Conservation (phyloP, 2,888 invertebrate genomes). For the Chrysomela aeneicollis region DNA sequence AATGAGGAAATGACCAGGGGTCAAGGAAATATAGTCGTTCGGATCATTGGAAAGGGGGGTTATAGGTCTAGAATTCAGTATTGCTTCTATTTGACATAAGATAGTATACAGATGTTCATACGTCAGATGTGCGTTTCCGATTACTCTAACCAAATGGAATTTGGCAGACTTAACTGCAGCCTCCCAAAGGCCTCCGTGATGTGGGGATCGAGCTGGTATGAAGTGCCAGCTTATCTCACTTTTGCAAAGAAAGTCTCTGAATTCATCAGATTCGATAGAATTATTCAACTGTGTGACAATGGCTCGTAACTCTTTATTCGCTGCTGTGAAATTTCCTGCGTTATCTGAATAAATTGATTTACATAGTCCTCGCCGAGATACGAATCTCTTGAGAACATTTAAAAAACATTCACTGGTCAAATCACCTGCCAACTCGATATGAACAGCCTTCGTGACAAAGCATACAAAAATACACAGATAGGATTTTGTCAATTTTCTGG, state of each 20-base stretch:
- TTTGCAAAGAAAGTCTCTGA: too few species aligned
- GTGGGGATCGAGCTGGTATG: background rate
- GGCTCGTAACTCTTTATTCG: background rate
- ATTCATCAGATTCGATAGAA: too few species aligned
- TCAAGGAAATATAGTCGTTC: too few species aligned
- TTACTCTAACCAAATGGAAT: too few species aligned
- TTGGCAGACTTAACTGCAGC: background rate
- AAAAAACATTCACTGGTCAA: background rate
- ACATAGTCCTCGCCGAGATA: background rate
- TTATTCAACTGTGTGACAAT: background rate
- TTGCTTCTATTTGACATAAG: too few species aligned
- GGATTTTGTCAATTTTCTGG: background rate
- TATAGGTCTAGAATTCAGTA: too few species aligned
- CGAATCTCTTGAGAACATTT: background rate
- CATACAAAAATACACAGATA: background rate
- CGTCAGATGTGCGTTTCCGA: too few species aligned
- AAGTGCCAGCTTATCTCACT: too few species aligned
- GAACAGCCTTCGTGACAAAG: background rate
- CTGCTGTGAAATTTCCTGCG: background rate
- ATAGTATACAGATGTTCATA: too few species aligned
- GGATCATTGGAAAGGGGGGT: too few species aligned
- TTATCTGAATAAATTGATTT: background rate
- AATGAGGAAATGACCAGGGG: too few species aligned
- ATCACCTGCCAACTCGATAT: background rate
- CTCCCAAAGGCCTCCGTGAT: conserved; percentile 3